Evolutionary conservation across 2,888 invertebrate species (phyloP).

Genomic region (Exephanes ischioxanthus): DNA sequence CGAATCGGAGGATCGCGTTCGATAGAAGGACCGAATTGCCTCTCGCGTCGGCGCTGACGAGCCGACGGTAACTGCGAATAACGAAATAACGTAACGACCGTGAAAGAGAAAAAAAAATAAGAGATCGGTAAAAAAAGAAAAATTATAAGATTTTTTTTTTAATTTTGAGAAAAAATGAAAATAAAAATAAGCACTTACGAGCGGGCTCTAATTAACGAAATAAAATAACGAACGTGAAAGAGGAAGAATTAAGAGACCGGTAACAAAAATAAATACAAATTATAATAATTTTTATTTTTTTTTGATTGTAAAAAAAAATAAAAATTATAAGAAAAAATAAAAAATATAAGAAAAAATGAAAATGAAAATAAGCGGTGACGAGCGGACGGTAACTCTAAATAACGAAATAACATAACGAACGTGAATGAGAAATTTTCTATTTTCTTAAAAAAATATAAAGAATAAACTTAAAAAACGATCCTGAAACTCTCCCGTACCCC

Average conservation of each 20-base stretch:
- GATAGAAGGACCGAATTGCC: constrained; percentile 57
- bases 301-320: constrained; percentile 27
- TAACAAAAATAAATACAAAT: too few relatives aligned
- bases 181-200: too few relatives aligned
- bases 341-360: too few relatives aligned
- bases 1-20: constrained; percentile 39
- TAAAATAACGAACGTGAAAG: not conserved
- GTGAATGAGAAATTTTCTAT: constrained; percentile 1
- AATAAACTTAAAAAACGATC: not conserved
- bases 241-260: not conserved
- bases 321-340: too few relatives aligned
- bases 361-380: too few relatives aligned
- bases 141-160: too few relatives aligned
- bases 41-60: constrained; percentile 51
- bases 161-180: too few relatives aligned
- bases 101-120: constrained; percentile 27
- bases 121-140: too few relatives aligned
- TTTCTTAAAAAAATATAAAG: not conserved
- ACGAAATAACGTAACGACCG: constrained; percentile 29
- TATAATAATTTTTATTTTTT: too few relatives aligned
- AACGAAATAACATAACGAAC: constrained; percentile 24
- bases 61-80: not conserved
- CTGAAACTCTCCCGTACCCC: not conserved
- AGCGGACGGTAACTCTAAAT: too few relatives aligned
- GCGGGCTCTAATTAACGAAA: too few relatives aligned